phyloP scores from a whole-genome alignment of 2,888 invertebrate species.

The Cloeon dipterum region DNA sequence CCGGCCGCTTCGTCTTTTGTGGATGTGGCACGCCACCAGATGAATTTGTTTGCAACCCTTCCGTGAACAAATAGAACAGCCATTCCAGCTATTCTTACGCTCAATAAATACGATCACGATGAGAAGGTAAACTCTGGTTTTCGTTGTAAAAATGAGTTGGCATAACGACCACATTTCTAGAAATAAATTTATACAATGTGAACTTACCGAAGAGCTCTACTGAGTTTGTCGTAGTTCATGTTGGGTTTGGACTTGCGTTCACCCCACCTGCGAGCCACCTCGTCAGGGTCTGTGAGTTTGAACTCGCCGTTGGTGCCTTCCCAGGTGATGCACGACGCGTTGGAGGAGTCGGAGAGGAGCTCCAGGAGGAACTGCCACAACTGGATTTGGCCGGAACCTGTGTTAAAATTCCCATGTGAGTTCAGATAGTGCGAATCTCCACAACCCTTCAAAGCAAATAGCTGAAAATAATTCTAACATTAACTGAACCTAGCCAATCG shows the following conservation, averaged over 20 bases:
- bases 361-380: constrained; percentile 98
- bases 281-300: constrained; percentile 95
- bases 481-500: neutral
- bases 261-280: constrained; percentile 95
- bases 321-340: constrained; percentile 95
- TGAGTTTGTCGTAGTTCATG: constrained; percentile 99
- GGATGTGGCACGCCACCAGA: neutral
- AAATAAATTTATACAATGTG: too few relatives aligned
- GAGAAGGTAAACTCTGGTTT: too few relatives aligned
- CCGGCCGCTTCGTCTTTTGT: neutral
- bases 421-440: too few relatives aligned
- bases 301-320: constrained; percentile 97
- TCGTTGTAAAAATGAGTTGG: too few relatives aligned
- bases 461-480: neutral
- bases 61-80: too few relatives aligned
- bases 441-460: neutral
- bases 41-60: too few relatives aligned
- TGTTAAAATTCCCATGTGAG: too few relatives aligned
- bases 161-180: too few relatives aligned
- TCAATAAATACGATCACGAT: too few relatives aligned
- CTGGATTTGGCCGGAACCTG: constrained; percentile 94
- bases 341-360: constrained; percentile 82
- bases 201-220: constrained; percentile 78
- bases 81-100: too few relatives aligned
- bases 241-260: constrained; percentile 98